phyloP scores from a whole-genome alignment of 2,888 invertebrate species.

The Rhagium mordax region DNA sequence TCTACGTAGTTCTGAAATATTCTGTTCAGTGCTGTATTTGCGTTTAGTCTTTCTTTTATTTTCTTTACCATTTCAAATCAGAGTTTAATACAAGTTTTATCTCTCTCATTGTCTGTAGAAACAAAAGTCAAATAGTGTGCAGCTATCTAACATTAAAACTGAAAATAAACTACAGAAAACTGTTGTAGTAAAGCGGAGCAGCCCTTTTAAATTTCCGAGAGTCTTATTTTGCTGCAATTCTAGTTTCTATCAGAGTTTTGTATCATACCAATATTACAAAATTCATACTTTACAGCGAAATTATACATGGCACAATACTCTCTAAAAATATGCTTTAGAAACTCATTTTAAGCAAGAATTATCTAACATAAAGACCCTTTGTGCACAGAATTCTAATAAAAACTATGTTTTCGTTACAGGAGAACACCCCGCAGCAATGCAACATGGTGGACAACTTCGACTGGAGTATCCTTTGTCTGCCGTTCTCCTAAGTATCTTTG shows the following conservation, averaged over 20 bases:
- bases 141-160: background rate
- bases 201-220: background rate
- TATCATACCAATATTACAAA: background rate
- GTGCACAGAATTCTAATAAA: background rate
- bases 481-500: conserved; percentile 79
- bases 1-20: background rate
- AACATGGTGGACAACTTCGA: conserved; percentile 82
- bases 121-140: background rate
- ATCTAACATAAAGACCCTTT: background rate
- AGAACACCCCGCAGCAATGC: conserved; percentile 90
- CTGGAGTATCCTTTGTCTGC: conserved; percentile 82
- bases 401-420: conserved; percentile 72
- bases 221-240: background rate
- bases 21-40: background rate
- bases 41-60: background rate
- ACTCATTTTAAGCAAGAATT: background rate
- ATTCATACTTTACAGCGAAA: background rate
- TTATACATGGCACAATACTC: background rate
- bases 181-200: too few relatives aligned
- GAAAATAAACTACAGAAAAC: background rate
- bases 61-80: background rate
- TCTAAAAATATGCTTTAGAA: background rate
- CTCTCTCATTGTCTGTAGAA: background rate
- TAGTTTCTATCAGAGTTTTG: background rate
- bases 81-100: background rate